Evolutionary conservation across 2,113 vertebrate genomes (phyloP).

Genomic region (Nasalis larvatus): DNA sequence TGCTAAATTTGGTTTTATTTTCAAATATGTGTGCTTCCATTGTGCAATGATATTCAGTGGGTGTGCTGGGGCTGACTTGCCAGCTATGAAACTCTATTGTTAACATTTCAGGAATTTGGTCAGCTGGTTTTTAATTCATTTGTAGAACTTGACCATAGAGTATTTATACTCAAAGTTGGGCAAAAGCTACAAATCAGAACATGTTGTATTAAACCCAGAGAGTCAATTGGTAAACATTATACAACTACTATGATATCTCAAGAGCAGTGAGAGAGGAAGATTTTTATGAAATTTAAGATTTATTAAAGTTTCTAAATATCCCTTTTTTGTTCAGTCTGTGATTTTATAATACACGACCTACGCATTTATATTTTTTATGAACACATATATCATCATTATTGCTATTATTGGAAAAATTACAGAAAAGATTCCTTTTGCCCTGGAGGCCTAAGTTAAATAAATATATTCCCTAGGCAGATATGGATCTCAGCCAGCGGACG

Average conservation of each 20-base stretch:
- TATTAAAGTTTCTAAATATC: slow-evolving; percentile 60
- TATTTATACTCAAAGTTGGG: neutral
- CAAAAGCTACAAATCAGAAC: neutral
- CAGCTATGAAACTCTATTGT: neutral
- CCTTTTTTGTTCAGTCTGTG: slow-evolving; percentile 51
- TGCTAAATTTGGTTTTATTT: neutral
- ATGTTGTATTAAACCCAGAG: neutral
- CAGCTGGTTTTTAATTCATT: neutral
- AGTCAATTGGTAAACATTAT: slow-evolving; percentile 17
- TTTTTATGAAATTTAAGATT: slow-evolving; percentile 50
- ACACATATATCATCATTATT: slow-evolving; percentile 57
- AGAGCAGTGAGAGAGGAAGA: slow-evolving; percentile 16
- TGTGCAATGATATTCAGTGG: neutral
- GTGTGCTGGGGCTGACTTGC: neutral
- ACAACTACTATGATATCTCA: neutral
- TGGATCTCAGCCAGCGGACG: slow-evolving; percentile 31
- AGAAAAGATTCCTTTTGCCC: slow-evolving; percentile 49
- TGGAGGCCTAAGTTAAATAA: slow-evolving; percentile 51
- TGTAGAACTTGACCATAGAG: neutral
- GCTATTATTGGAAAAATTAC: slow-evolving; percentile 61
- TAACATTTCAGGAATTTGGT: neutral
- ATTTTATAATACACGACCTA: slow-evolving; percentile 53
- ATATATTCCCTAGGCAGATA: slow-evolving; percentile 22
- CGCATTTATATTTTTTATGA: slow-evolving; percentile 55
- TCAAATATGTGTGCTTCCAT: neutral